Conservation (phyloP, 2,797 vertebrate genomes). For the Epinephelus coioides region DNA sequence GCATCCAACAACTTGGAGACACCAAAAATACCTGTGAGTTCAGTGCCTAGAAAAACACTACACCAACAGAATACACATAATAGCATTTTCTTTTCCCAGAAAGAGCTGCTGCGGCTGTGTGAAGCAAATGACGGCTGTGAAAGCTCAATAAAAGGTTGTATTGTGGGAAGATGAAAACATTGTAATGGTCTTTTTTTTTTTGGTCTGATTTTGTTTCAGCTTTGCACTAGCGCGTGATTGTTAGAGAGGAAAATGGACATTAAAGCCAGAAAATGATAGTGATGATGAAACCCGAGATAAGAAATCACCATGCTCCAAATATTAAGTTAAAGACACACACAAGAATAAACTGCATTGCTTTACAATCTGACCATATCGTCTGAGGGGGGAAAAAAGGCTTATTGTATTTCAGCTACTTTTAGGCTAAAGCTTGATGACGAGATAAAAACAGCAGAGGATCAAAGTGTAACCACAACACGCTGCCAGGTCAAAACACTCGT, state of each 20-base stretch:
- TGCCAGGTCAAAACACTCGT: slow-evolving; percentile 58
- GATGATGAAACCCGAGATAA: neutral
- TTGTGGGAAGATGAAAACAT: slow-evolving; percentile 24
- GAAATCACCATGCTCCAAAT: neutral
- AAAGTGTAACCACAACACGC: slow-evolving; percentile 44
- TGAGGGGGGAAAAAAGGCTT: neutral
- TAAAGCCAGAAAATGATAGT: neutral
- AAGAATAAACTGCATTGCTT: slow-evolving; percentile 1
- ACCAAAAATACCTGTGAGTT: slow-evolving; percentile 33
- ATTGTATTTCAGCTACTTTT: neutral
- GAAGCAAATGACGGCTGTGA: slow-evolving; percentile 17
- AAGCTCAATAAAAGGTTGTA: slow-evolving; percentile 26
- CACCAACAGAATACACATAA: neutral
- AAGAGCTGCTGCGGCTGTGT: slow-evolving; percentile 8
- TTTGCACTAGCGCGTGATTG: slow-evolving; percentile 26
- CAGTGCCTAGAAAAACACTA: slow-evolving; percentile 21
- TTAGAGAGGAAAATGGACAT: slow-evolving; percentile 36
- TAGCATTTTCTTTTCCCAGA: slow-evolving; percentile 29
- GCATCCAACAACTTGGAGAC: slow-evolving; percentile 26
- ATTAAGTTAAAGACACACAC: slow-evolving; percentile 1
- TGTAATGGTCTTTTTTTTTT: slow-evolving; percentile 5
- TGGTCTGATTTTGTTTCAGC: slow-evolving; percentile 36
- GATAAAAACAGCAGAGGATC: slow-evolving; percentile 36
- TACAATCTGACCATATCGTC: neutral
- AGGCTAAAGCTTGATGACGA: slow-evolving; percentile 22